Percentiles rank a stretch among this genome's conserved stretches.
These are phyloP conservation scores for Bugulina stolonifera DNA, from an alignment of 2,888 invertebrate species.

Conservation along the genomic window DNA sequence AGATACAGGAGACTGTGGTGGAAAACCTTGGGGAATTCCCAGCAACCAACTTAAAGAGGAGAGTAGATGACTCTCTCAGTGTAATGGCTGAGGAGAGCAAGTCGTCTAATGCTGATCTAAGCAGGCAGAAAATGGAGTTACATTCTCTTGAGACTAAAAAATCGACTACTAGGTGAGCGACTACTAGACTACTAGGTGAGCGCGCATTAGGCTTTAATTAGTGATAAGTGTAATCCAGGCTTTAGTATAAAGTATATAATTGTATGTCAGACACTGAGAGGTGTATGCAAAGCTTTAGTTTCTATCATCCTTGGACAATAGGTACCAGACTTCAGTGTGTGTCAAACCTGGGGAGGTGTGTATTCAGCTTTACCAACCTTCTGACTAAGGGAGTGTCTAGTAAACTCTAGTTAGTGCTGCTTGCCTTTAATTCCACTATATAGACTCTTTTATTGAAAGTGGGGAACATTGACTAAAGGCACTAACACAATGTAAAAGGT, in stretches of 20 bases:
- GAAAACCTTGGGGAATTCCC: constrained; percentile 20
- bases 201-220: not conserved
- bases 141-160: constrained; percentile 3
- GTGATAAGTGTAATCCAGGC: not conserved
- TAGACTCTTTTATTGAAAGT: too few species aligned
- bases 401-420: too few species aligned
- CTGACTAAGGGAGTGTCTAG: too few species aligned
- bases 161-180: not conserved
- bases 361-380: too few species aligned
- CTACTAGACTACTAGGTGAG: not conserved
- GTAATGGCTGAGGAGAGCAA: constrained; percentile 2
- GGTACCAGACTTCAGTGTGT: too few species aligned
- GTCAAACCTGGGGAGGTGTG: too few species aligned
- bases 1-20: not conserved
- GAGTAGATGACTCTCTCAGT: constrained; percentile 1
- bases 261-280: too few species aligned
- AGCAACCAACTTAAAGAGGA: not conserved
- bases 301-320: too few species aligned
- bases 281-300: too few species aligned
- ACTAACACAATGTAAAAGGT: too few species aligned
- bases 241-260: not conserved
- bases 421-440: too few species aligned
- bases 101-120: not conserved
- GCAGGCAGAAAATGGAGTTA: constrained; percentile 1
- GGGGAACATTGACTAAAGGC: too few species aligned